Evolutionary conservation across 2,797 vertebrate genomes (phyloP), one percentile per base, ranked within the genome.

Genomic region (Tachyglossus aculeatus): DNA sequence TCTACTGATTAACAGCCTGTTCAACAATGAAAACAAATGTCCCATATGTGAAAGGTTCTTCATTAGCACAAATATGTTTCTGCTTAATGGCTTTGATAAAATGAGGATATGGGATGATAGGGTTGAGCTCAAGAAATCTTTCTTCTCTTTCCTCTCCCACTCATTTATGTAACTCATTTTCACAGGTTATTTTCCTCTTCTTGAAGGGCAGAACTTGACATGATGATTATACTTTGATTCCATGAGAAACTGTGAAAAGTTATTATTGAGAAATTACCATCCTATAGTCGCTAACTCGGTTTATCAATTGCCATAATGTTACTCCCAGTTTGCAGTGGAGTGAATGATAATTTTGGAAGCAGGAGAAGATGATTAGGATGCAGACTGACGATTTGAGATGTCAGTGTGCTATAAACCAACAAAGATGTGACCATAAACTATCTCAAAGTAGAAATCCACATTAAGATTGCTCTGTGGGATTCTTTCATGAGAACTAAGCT

Each of bases 211-310:
- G 67, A 54, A 63, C 56, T 63, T 79, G 70, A 79, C 83, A 77
- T 81, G 57, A 4, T 79, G 60, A 19, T 33, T 21, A 31, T 41
- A 54, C 36, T 58, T 51, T 7, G 18, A 72, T 64, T 57, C 27
- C 62, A 24, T 15, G 37, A 33, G 47, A 81, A 86, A 74, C 64
- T 41, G 44, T 59, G 76, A 84, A 83, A 83, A 64, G 21, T 82
- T 74, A 83, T 73, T 77, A 82, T 9, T 66, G 80, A 58, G 27
- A 83, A 88, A 81, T 78, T 34, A 79, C 67, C 43, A 60, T 65
- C 25, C 50, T 41, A 25, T 6, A 37, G 52, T 33, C 14, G 77
- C 67, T 70, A 79, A 81, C 65, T 74, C 74, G 36, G 59, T 53
- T 83, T 68, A 52, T 48, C 37, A 76, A 71, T 52, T 2, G 5